A percentile compares a stretch with the other conserved stretches of the same genome.
Conservation (phyloP, 2,888 invertebrate species). For the Athalia circularis region DNA sequence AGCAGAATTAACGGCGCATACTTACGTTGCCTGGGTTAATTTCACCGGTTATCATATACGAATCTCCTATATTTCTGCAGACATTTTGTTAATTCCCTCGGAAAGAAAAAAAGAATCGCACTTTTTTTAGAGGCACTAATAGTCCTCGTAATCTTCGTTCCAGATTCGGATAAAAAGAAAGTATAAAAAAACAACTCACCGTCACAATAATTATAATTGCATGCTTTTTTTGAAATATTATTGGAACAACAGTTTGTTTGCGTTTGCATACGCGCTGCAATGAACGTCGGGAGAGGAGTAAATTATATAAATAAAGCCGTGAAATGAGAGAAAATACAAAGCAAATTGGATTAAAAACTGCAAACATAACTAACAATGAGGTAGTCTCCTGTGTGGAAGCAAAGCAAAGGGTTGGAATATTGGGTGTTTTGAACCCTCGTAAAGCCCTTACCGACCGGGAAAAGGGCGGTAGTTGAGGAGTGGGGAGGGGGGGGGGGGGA, state of each 20-base stretch:
- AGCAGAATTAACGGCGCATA: conserved; percentile 18
- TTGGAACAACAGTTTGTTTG: neutral
- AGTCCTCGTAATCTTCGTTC: too few relatives aligned
- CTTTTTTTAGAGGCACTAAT: too few relatives aligned
- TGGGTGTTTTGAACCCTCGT: conserved; percentile 37
- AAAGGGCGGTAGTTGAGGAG: neutral
- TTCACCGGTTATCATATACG: conserved; percentile 9
- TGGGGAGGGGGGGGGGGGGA: too few relatives aligned
- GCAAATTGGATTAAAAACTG: conserved; percentile 1
- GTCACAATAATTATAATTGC: neutral
- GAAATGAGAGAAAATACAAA: neutral
- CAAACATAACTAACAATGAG: conserved; percentile 20
- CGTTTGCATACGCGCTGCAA: neutral
- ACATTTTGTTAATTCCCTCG: neutral
- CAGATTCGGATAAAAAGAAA: neutral
- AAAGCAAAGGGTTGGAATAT: conserved; percentile 29
- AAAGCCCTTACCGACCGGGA: conserved; percentile 24
- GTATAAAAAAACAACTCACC: neutral
- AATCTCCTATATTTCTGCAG: conserved; percentile 10
- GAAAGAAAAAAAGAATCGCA: too few relatives aligned
- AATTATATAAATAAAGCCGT: neutral
- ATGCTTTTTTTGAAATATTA: neutral
- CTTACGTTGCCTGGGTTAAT: conserved; percentile 16
- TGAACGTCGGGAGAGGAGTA: too few relatives aligned
- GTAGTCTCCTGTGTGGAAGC: neutral